phyloP scores from a whole-genome alignment of 2,888 invertebrate genomes.

The Tanytarsus gracilentus region DNA sequence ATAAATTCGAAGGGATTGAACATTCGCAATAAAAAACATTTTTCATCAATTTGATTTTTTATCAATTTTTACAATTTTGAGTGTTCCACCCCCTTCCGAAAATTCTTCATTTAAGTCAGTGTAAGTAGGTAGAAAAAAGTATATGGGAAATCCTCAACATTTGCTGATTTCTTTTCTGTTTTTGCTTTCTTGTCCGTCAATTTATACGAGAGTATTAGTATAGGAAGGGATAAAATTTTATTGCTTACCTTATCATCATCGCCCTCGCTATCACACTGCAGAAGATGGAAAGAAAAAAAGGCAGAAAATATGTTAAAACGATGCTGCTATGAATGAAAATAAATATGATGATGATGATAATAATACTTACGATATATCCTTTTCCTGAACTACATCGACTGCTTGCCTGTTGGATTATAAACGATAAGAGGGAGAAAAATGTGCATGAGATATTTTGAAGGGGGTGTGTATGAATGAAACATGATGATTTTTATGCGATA shows the following conservation, averaged over 20 bases:
- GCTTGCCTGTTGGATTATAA: conserved; percentile 58
- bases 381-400: conserved; percentile 88
- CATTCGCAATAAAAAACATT: no score
- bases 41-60: no score
- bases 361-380: conserved; percentile 87
- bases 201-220: not conserved
- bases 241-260: conserved; percentile 79
- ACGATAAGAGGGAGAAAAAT: not conserved
- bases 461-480: not conserved
- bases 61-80: no score
- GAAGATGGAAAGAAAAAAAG: conserved; percentile 30
- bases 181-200: no score
- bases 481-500: not conserved
- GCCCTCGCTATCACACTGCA: conserved; percentile 89
- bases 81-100: no score
- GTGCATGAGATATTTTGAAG: not conserved
- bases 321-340: conserved; percentile 30
- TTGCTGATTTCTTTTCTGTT: no score
- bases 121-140: no score
- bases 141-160: no score
- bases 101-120: no score
- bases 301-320: conserved; percentile 30
- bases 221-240: conserved; percentile 5
- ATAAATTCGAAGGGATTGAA: no score
- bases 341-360: conserved; percentile 30